phyloP scores from a whole-genome alignment of 1,140 invertebrate genomes.

The Drosophila funebris region DNA sequence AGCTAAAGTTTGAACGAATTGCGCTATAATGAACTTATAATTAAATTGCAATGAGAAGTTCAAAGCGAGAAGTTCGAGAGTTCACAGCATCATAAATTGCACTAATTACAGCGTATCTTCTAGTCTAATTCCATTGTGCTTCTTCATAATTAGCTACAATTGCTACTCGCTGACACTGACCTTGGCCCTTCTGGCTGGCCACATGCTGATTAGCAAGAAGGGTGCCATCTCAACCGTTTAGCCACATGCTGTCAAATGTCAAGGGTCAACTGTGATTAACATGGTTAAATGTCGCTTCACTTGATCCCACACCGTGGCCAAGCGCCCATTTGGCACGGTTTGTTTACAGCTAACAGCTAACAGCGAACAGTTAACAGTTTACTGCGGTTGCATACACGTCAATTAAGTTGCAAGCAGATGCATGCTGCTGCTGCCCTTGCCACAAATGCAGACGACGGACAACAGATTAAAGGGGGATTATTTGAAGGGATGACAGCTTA shows the following conservation, averaged over 20 bases:
- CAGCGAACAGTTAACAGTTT: conserved; percentile 14
- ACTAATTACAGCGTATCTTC: not conserved
- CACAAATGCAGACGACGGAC: not conserved
- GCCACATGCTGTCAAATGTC: conserved; percentile 29
- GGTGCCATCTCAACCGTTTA: conserved; percentile 25
- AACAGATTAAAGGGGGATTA: not conserved
- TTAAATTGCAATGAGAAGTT: too few relatives aligned
- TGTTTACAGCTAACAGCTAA: conserved; percentile 14
- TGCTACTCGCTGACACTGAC: not conserved
- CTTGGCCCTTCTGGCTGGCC: not conserved
- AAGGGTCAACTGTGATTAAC: conserved; percentile 31
- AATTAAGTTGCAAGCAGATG: not conserved
- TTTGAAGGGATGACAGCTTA: not conserved
- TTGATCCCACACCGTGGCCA: conserved; percentile 4
- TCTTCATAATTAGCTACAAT: conserved; percentile 6
- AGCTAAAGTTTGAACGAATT: too few relatives aligned
- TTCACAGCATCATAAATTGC: not conserved
- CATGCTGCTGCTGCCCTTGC: not conserved
- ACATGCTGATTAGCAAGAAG: not conserved
- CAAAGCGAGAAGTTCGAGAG: too few relatives aligned
- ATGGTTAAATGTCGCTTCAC: conserved; percentile 11
- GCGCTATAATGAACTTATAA: too few relatives aligned
- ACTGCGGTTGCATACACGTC: conserved; percentile 6
- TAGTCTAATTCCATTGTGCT: not conserved
- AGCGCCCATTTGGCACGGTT: conserved; percentile 14